Percentiles rank a stretch among this genome's conserved stretches.
phyloP scores from a whole-genome alignment of 1,140 invertebrate species.

The Saxidomus purpurata region DNA sequence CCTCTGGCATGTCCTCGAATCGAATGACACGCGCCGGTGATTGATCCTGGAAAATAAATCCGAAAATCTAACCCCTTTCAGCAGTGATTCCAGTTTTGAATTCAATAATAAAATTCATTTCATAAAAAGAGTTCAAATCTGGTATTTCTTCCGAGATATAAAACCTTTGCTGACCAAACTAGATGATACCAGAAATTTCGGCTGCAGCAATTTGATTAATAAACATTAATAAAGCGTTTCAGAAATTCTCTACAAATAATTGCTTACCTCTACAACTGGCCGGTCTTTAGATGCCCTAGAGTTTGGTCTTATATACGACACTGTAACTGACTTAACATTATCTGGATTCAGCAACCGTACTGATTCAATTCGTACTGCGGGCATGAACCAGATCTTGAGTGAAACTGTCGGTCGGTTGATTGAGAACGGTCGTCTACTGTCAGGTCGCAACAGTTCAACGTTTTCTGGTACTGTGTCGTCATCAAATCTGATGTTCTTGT shows the following conservation, averaged over 20 bases:
- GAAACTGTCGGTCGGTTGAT: not conserved
- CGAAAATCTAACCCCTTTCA: not conserved
- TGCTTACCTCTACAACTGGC: slow-evolving; percentile 1
- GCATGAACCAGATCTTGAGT: not conserved
- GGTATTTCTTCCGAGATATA: too few species aligned
- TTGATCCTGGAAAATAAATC: not conserved
- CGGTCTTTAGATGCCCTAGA: not conserved
- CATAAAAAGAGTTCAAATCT: too few species aligned
- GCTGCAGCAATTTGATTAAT: too few species aligned
- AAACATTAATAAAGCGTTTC: too few species aligned
- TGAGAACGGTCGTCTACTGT: not conserved
- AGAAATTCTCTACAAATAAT: too few species aligned
- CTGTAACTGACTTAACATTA: not conserved
- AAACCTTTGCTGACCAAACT: too few species aligned
- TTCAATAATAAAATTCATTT: too few species aligned
- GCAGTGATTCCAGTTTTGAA: not conserved
- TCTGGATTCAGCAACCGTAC: not conserved
- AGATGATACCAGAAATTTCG: too few species aligned
- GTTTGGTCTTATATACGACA: not conserved
- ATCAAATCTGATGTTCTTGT: not conserved
- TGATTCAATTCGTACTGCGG: slow-evolving; percentile 5
- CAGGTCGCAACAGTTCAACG: not conserved
- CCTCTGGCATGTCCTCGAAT: too few species aligned
- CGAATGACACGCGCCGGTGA: too few species aligned
- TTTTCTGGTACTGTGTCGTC: not conserved